phyloP scores from a whole-genome alignment of 2,113 vertebrate species.

The Potamarius usumacintae region DNA sequence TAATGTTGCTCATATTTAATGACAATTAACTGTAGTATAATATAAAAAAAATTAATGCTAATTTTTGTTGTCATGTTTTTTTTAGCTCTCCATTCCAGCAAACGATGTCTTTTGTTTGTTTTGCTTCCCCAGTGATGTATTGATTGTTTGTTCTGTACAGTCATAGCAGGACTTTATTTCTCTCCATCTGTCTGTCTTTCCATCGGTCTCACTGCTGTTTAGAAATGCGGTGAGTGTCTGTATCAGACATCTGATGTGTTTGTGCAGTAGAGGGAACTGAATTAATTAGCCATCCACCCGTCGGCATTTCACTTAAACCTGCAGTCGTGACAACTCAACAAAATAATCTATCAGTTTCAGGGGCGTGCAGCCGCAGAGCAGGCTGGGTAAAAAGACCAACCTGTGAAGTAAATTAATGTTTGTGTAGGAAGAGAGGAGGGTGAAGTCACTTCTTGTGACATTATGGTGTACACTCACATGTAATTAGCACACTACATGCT shows the following conservation, averaged over 20 bases:
- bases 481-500: conserved; percentile 15
- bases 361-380: conserved; percentile 22
- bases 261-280: conserved; percentile 51
- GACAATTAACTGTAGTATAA: not conserved
- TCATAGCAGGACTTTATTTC: not conserved
- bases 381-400: not conserved
- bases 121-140: not conserved
- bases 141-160: conserved; percentile 4
- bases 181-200: conserved; percentile 11
- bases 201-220: not conserved
- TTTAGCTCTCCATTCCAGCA: not conserved
- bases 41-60: not conserved
- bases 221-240: conserved; percentile 33
- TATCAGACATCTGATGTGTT: conserved; percentile 48
- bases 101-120: not conserved
- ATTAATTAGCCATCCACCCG: conserved; percentile 63
- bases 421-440: conserved; percentile 15
- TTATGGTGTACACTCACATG: not conserved
- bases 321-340: conserved; percentile 50
- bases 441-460: conserved; percentile 23
- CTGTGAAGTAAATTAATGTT: conserved; percentile 24
- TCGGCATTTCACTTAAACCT: conserved; percentile 55
- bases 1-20: not conserved
- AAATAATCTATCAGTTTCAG: conserved; percentile 55
- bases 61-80: too few species aligned